Evolutionary conservation across 2,113 vertebrate species (phyloP).

Genomic region (Petaurus breviceps): DNA sequence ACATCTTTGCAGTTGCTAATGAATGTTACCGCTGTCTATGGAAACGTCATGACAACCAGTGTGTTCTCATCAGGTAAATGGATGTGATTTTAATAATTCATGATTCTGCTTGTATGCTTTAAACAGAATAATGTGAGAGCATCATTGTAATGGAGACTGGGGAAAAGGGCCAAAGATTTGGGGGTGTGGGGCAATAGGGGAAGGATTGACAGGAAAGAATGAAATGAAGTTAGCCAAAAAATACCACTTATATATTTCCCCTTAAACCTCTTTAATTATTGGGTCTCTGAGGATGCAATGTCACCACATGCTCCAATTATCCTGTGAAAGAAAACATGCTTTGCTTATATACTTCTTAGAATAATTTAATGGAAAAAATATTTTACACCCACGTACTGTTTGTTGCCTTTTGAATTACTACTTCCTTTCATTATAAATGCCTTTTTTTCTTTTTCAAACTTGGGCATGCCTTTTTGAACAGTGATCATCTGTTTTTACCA

Average conservation of each 20-base stretch:
- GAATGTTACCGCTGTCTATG: conserved; percentile 98
- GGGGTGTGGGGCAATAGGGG: not conserved
- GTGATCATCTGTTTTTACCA: not conserved
- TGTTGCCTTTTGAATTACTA: conserved; percentile 3
- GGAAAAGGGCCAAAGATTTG: fast-evolving
- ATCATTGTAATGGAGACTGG: not conserved
- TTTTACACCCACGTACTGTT: not conserved
- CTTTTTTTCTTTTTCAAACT: not conserved
- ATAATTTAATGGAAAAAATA: not conserved
- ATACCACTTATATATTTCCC: not conserved
- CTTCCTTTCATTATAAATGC: not conserved
- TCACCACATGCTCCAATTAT: fast-evolving
- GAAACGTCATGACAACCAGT: conserved; percentile 95
- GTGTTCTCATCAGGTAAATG: conserved; percentile 97
- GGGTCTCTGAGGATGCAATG: not conserved
- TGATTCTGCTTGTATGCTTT: fast-evolving
- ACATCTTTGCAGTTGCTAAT: conserved; percentile 96
- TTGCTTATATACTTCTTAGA: fast-evolving
- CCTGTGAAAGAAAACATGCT: fast-evolving
- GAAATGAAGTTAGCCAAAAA: not conserved
- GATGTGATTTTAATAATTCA: not conserved
- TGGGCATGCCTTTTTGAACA: not conserved
- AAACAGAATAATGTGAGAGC: fast-evolving
- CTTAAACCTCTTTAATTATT: not conserved
- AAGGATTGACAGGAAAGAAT: not conserved